Base-by-base conservation (phyloP, 37 sponge, comb jelly and placozoan species). In the Ianthella basta region DNA sequence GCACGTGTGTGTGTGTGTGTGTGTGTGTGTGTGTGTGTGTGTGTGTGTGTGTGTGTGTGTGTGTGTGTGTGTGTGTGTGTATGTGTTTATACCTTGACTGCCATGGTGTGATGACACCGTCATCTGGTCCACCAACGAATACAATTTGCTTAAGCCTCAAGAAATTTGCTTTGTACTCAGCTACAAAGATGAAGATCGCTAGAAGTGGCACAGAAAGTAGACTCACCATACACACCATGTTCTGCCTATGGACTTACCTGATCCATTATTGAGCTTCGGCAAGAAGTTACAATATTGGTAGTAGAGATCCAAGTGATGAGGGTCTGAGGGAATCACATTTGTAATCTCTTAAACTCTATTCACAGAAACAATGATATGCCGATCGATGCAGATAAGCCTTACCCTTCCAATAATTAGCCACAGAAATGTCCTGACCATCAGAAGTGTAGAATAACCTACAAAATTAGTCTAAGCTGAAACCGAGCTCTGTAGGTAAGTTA, bases 31-130 rank as follows among this genome's bases (percentile, higher is more conserved):
- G 32, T 56, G 80, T 8, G 30, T 25, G 54, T 27, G 23, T 72
- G 38, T 36, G 23, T 3, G 5, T 30, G 74, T 72, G 36, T 35
- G 38, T 72, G 34, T 36, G 75, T 73, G 6, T 8, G 6, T 30
- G 6, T 44, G 12, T 3, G 3, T 35, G 5, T 21, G 4, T 73
- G 38, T 37, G 53, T 19, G 41, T 18, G 32, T 19, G 39, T 1
- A 24, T 25, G 72, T 53, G 37, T n/a, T n/a, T n/a, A n/a, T 38
- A 96, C 96, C 96, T 97, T 55, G 97, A 97, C 53, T 97, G 96
- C 97, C 97, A 97, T 4, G 97, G 97, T 4, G 94, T 97, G 19
- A 97, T 93, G 39, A 97, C 97, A 37, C 96, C 96, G 87, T 97
- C 97, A 39, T 97, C 96, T 24, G 94, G 94, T 0, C 97, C 97